These are phyloP conservation scores for Drosophila prosaltans DNA, from an alignment of 1,140 invertebrate species.

Conservation along the genomic window DNA sequence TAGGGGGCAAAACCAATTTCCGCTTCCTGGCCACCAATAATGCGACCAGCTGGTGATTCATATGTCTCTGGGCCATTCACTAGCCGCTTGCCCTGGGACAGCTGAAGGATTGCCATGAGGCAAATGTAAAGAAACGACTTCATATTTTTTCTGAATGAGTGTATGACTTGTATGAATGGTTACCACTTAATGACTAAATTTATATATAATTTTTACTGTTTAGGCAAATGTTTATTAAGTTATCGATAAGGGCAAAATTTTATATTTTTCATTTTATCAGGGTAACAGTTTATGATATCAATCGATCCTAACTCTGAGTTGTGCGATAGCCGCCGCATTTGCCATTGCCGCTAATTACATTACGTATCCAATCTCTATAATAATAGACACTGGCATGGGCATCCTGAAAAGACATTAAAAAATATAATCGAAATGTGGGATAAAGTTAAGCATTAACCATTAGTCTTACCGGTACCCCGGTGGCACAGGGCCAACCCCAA, in stretches of 20 bases:
- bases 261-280: constrained; percentile 28
- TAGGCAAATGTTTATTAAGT: constrained; percentile 43
- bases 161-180: constrained; percentile 26
- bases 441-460: not conserved
- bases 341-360: constrained; percentile 39
- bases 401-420: constrained; percentile 51
- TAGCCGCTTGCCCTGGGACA: constrained; percentile 30
- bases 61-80: not conserved
- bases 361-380: constrained; percentile 64
- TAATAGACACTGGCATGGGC: constrained; percentile 79
- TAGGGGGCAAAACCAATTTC: constrained; percentile 79
- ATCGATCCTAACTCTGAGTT: constrained; percentile 14
- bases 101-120: constrained; percentile 25
- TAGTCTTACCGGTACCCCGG: constrained; percentile 71
- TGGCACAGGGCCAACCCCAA: constrained; percentile 84
- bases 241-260: constrained; percentile 20
- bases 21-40: constrained; percentile 83
- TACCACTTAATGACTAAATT: constrained; percentile 25
- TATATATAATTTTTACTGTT: constrained; percentile 11
- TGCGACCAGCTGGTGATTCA: constrained; percentile 35
- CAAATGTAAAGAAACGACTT: constrained; percentile 48
- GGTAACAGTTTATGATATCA: constrained; percentile 24
- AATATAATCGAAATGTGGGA: not conserved
- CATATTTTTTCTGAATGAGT: constrained; percentile 2
- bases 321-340: constrained; percentile 44